These are phyloP conservation scores for Arvicanthis niloticus DNA, from an alignment of 2,113 vertebrate genomes.

Conservation along the genomic window DNA sequence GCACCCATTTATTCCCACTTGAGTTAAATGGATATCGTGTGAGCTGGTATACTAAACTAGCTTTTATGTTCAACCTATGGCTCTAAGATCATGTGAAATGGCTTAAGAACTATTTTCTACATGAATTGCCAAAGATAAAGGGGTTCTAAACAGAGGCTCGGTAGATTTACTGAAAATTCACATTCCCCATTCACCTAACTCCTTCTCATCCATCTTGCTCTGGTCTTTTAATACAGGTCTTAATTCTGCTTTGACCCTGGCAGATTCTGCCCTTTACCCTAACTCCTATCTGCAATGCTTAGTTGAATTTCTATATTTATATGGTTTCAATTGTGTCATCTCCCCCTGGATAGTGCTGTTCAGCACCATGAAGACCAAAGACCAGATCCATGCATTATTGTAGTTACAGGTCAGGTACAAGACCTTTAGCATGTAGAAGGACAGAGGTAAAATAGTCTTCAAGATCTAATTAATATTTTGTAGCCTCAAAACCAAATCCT, in stretches of 20 bases:
- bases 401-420: neutral
- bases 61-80: neutral
- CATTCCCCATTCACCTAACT: neutral
- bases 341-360: neutral
- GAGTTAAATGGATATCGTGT: constrained; percentile 5
- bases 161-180: neutral
- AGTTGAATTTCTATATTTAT: neutral
- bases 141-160: neutral
- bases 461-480: neutral
- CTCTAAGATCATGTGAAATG: neutral
- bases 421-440: neutral
- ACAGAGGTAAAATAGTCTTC: neutral
- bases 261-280: neutral
- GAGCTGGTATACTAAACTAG: constrained; percentile 16
- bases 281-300: neutral
- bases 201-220: neutral
- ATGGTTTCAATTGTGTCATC: neutral
- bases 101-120: neutral
- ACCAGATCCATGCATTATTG: neutral
- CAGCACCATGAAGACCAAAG: neutral
- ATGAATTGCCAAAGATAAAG: neutral
- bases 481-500: neutral
- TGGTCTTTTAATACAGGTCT: neutral
- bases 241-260: neutral
- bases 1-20: neutral